Evolutionary conservation across 2,797 vertebrate species (phyloP), one percentile per base, ranked within the genome.

Genomic region (Lacerta agilis): DNA sequence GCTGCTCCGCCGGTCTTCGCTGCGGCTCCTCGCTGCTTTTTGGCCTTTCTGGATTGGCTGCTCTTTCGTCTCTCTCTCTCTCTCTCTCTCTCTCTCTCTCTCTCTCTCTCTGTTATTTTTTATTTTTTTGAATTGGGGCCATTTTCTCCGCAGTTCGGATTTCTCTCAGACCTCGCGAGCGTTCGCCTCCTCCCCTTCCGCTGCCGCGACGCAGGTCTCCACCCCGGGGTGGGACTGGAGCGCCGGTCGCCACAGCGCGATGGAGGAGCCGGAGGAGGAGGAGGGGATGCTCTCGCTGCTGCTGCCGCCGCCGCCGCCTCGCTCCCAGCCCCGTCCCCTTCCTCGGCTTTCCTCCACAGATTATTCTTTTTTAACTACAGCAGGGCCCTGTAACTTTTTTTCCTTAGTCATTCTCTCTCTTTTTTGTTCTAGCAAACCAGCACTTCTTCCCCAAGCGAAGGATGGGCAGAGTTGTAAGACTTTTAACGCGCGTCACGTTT

Each of bases 401-500:
- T 38, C 17, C 55, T 17, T 85, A 91, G 86, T 73, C 77, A 41
- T 64, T 0, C n/a, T 2, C 0, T 67, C 33, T 25, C 29, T 33
- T 55, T 55, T 3, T 3, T n/a, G 8, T 1, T 29, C 13, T 79
- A 49, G 43, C 27, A 5, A 61, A 33, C 20, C 73, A 23, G n/a
- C 27, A 41, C 43, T 55, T 49, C 20, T 45, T 18, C 23, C 23
- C 75, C 67, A 17, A n/a, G 15, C 3, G 69, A 72, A 85, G 67
- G n/a, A 55, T 86, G 90, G 49, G 75, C 82, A 43, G 88, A 83
- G 85, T 72, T 86, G 3, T 38, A 72, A 84, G 87, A 88, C 88
- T 55, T 55, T 55, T 93, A 95, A 64, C 93, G 61, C 93, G 90
- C 93, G 92, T 94, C 94, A 93, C 92, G 64, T 91, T 79, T 85